Evolutionary conservation across 2,888 invertebrate genomes (phyloP).

Genomic region (Chrysolina haemoptera): DNA sequence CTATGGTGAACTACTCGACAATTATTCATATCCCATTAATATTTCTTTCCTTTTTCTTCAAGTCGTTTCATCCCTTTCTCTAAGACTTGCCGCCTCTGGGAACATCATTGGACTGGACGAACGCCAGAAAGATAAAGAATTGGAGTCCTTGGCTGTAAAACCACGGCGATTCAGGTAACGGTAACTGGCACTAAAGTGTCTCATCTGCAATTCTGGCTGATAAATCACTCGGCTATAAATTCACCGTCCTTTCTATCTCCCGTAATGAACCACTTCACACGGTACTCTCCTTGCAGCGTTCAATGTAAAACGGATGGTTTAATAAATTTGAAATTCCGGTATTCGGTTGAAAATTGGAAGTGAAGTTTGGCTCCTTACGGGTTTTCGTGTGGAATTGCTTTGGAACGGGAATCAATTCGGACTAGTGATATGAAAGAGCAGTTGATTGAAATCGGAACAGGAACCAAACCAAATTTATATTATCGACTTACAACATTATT

Average conservation of each 20-base stretch:
- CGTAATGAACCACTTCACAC: conserved; percentile 65
- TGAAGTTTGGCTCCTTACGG: not conserved
- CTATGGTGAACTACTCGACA: too few relatives aligned
- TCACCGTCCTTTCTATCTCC: conserved; percentile 45
- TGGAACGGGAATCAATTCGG: too few relatives aligned
- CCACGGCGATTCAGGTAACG: conserved; percentile 65
- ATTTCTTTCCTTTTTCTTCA: not conserved
- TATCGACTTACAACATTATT: too few relatives aligned
- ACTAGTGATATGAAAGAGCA: too few relatives aligned
- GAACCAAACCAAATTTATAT: too few relatives aligned
- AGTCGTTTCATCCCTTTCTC: not conserved
- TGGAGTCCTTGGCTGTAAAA: conserved; percentile 61
- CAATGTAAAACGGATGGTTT: conserved; percentile 35
- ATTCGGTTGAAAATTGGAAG: not conserved
- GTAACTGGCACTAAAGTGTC: conserved; percentile 68
- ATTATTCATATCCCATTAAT: not conserved
- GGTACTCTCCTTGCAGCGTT: conserved; percentile 41
- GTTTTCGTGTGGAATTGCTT: not conserved
- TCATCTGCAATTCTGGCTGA: conserved; percentile 68
- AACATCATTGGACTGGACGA: conserved; percentile 56
- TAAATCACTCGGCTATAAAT: conserved; percentile 66
- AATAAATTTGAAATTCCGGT: conserved; percentile 35
- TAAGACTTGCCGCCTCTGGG: conserved; percentile 24
- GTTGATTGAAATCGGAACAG: too few relatives aligned
- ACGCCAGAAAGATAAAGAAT: conserved; percentile 64